Evolutionary conservation across 1,140 invertebrate genomes (phyloP).

Genomic region (Drosophila bipectinata): DNA sequence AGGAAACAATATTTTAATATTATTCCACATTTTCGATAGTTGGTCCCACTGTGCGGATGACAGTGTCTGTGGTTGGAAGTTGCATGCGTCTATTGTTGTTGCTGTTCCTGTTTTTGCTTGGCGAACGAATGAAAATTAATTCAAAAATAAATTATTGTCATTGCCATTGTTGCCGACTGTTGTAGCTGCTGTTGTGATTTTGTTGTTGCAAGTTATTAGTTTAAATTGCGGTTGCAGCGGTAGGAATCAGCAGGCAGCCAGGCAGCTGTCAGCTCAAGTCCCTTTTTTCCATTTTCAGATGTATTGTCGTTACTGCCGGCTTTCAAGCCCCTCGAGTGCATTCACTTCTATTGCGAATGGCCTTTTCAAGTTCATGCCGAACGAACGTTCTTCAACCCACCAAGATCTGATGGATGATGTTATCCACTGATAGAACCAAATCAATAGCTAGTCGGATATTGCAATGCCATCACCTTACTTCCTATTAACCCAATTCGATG

Average conservation of each 20-base stretch:
- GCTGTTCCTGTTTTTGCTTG: constrained; percentile 47
- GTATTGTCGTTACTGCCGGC: constrained; percentile 60
- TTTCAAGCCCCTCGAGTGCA: constrained; percentile 56
- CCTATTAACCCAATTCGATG: too few relatives aligned
- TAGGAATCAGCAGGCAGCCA: constrained; percentile 11
- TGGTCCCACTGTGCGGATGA: constrained; percentile 7
- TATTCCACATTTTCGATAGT: background rate
- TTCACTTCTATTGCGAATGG: constrained; percentile 70
- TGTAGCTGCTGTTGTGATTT: constrained; percentile 13
- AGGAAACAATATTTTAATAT: too few relatives aligned
- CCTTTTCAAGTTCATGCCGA: constrained; percentile 72
- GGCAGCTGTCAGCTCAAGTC: constrained; percentile 45
- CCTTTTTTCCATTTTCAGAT: constrained; percentile 17
- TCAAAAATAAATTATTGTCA: constrained; percentile 80
- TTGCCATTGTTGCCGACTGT: constrained; percentile 60
- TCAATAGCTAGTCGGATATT: background rate
- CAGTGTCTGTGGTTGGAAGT: constrained; percentile 52
- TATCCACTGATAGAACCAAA: constrained; percentile 21
- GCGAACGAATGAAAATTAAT: constrained; percentile 76
- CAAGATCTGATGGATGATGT: constrained; percentile 1
- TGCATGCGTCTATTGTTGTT: constrained; percentile 51
- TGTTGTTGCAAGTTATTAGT: constrained; percentile 68
- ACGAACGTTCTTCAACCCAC: constrained; percentile 72
- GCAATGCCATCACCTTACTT: too few relatives aligned
- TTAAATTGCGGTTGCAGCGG: constrained; percentile 74